A percentile compares a stretch with the other conserved stretches of the same genome.
These are phyloP conservation scores for Gila robusta DNA, from an alignment of 2,797 vertebrate genomes.

Conservation along the genomic window DNA sequence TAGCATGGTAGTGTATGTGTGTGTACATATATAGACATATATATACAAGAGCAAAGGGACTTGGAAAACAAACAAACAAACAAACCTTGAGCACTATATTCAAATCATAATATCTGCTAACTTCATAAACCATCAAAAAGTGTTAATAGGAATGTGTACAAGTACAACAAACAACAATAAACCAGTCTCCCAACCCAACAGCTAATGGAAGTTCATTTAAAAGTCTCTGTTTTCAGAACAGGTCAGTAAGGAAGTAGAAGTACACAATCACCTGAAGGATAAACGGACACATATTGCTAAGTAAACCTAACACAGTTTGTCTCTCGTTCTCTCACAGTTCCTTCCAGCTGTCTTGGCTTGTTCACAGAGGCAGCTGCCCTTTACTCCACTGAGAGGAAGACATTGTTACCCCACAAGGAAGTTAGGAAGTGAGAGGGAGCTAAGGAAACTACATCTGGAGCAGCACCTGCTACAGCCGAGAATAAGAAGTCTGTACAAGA, in stretches of 20 bases:
- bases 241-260: conserved; percentile 59
- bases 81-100: not conserved
- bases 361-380: conserved; percentile 76
- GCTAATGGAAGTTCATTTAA: conserved; percentile 7
- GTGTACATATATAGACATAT: not conserved
- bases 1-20: not conserved
- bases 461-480: conserved; percentile 68
- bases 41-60: not conserved
- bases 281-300: conserved; percentile 69
- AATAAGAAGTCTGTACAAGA: not conserved
- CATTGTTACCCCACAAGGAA: conserved; percentile 56
- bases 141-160: not conserved
- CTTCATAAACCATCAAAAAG: not conserved
- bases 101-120: not conserved
- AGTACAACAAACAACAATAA: conserved; percentile 1
- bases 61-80: not conserved
- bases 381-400: conserved; percentile 72
- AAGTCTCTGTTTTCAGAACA: conserved; percentile 36
- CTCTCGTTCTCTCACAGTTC: conserved; percentile 61
- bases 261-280: conserved; percentile 63
- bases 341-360: conserved; percentile 80
- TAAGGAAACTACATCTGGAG: conserved; percentile 74
- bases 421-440: conserved; percentile 57
- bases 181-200: not conserved
- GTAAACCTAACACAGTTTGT: conserved; percentile 65